Base-by-base conservation (phyloP, 2,888 invertebrate genomes). In the Acronicta alni region DNA sequence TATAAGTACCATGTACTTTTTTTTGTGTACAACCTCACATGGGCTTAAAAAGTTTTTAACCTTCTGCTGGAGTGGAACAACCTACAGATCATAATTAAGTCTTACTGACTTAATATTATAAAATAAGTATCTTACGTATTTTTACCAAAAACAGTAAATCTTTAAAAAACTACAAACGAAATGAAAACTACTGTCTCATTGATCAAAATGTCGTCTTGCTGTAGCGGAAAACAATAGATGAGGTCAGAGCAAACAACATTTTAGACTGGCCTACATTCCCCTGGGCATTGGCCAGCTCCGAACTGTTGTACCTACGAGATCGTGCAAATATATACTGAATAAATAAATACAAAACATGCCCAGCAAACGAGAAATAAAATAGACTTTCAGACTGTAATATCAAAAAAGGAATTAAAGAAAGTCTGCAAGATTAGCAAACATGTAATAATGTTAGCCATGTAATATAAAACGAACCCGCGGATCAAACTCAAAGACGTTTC, bases 401-500 rank as follows among this genome's bases (percentile, higher is more conserved):
- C 45, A 44, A 47, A 69, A 53, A 15, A 35, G 23, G 37, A 58
- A 72, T 54, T 60, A 57, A 63, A 57, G 37, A 56, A 58, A 60
- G 42, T 46, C 35, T 23, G 14, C 57, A 47, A 52, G 55, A 66
- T 67, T 61, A 60, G 17, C 41, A 59, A 65, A 68, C 45, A 59
- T 48, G 42, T 61, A 47, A 68, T 59, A 73, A 63, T 47, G 37
- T 52, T 66, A 49, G 63, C 55, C 63, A 69, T 70, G 62, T 62
- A 75, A 74, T 73, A 67, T 67, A 66, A 64, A 67, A 72, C 43
- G 69, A 77, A 79, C 65, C 61, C 68, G 53, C 37, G 30, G 60
- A 71, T 73, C 66, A 74, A 71, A 70, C 61, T 67, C 61, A 76
- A 77, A 79, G 71, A 69, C 54, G 59, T 62, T 57, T 66, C 63